These are phyloP conservation scores for Helicoverpa zea DNA, from an alignment of 1,140 invertebrate species.

Conservation along the genomic window DNA sequence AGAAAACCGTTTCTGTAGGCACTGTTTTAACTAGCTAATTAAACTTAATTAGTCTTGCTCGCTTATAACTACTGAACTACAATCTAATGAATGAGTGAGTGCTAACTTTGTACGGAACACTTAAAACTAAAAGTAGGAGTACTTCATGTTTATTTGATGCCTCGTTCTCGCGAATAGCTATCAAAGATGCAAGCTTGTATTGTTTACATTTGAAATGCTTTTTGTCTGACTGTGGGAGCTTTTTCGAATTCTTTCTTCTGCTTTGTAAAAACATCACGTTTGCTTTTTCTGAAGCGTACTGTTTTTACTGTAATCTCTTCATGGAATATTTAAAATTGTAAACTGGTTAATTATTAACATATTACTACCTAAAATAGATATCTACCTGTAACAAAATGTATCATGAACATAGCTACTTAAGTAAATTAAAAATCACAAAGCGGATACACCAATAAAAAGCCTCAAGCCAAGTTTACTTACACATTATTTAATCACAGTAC, in stretches of 20 bases:
- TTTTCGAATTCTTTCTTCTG: not conserved
- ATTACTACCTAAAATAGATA: no score
- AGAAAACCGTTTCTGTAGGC: no score
- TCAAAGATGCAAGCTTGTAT: constrained; percentile 25
- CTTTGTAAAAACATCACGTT: constrained; percentile 14
- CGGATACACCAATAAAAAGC: not conserved
- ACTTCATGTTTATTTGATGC: constrained; percentile 22
- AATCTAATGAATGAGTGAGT: not conserved
- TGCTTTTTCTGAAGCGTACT: not conserved
- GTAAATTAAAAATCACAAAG: not conserved
- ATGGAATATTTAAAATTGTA: not conserved
- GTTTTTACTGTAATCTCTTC: no score
- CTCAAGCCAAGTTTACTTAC: constrained; percentile 9
- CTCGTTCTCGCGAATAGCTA: constrained; percentile 8
- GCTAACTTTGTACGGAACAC: not conserved
- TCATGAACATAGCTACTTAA: no score
- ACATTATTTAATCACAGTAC: constrained; percentile 6
- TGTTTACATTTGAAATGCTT: constrained; percentile 12
- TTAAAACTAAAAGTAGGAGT: constrained; percentile 14
- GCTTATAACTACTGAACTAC: not conserved
- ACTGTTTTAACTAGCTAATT: no score
- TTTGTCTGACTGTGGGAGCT: not conserved
- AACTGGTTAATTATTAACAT: no score
- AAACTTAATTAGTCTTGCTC: not conserved
- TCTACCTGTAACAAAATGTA: not conserved